Base-by-base conservation (phyloP, 1,140 invertebrate species). In the Colletes gigas region DNA sequence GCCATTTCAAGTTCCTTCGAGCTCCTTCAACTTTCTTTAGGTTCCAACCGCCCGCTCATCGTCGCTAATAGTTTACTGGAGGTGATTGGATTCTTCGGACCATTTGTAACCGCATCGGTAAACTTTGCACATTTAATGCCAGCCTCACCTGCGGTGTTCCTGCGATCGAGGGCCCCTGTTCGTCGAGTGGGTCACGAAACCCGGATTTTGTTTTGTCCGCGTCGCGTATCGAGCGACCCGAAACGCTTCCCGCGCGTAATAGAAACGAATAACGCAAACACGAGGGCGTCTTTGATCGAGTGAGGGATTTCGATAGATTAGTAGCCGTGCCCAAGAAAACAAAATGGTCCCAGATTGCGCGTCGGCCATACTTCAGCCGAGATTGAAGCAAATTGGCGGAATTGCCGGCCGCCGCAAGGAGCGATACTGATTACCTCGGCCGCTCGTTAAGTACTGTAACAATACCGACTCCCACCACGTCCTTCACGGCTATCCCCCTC, bases 351-450 rank as follows among this genome's bases (percentile, higher is more conserved):
- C 84, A 77, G 78, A 72, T 54, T 76, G 17, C 17, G 67, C 77
- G 83, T 86, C 86, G 83, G 88, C 88, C 86, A 87, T 91, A 78
- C 82, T 87, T 84, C 82, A 83, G 83, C 83, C 69, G 66, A 82
- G 88, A 92, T 92, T 91, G 89, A 90, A 89, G 89, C 88, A 93
- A 93, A 93, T 93, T 93, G 91, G 88, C 82, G 82, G 85, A 90
- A 90, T 91, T 90, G 88, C 73, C 52, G 78, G 73, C 63, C 71
- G 73, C 81, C 69, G 75, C 80, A 81, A 83, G 83, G 86, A 84
- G 74, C 86, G 84, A 89, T 81, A 88, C 87, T 88, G 88, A 89
- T 89, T 89, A 85, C 86, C 81, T 83, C 77, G 82, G 78, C 83
- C 78, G 85, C 77, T 86, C 82, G 88, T 89, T 88, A 87, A 86